Conservation (phyloP, 2,113 vertebrate species). For the Otolemur garnettii region DNA sequence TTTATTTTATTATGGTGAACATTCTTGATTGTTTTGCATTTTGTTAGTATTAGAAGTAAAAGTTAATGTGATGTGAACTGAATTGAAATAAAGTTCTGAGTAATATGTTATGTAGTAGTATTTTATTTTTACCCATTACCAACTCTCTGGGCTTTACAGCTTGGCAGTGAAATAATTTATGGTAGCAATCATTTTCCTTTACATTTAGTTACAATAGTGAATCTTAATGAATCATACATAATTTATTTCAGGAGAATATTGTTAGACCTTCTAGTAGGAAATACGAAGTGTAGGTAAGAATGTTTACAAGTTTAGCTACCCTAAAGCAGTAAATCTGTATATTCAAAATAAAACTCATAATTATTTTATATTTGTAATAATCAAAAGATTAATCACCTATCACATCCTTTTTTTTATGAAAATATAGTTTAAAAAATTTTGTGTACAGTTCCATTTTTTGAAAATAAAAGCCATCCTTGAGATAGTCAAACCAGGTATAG, state of each 20-base stretch:
- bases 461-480: conserved; percentile 1
- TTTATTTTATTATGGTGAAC: conserved; percentile 36
- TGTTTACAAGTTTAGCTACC: background rate
- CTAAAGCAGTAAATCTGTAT: conserved; percentile 1
- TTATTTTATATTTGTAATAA: conserved; percentile 1
- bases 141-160: conserved; percentile 42
- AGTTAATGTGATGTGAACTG: conserved; percentile 3
- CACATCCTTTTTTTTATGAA: conserved; percentile 40
- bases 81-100: conserved; percentile 69
- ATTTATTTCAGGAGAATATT: conserved; percentile 31
- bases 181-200: conserved; percentile 35
- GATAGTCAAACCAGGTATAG: background rate
- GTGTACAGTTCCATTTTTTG: background rate
- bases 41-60: conserved; percentile 55
- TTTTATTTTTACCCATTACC: conserved; percentile 35
- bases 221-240: conserved; percentile 7
- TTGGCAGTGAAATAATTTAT: conserved; percentile 49
- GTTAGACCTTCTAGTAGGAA: conserved; percentile 4
- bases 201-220: background rate
- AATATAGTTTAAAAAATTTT: conserved; percentile 23
- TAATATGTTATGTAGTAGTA: conserved; percentile 21
- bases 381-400: conserved; percentile 21
- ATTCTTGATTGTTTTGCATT: conserved; percentile 6
- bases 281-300: conserved; percentile 4
- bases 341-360: conserved; percentile 35